Conservation (phyloP, 2,113 vertebrate genomes). For the Bambusicola thoracicus region DNA sequence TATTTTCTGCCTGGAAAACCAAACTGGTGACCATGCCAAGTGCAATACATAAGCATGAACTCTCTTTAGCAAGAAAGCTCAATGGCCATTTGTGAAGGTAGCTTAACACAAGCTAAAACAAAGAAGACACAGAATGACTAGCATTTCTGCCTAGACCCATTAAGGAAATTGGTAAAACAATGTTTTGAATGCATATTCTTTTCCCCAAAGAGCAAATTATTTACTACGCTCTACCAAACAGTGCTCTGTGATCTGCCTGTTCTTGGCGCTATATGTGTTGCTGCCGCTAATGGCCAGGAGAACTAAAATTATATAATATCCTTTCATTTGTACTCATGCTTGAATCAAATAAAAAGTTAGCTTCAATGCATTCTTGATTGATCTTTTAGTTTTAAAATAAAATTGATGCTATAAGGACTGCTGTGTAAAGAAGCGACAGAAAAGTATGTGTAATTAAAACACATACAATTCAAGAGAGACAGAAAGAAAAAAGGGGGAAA, state of each 20-base stretch:
- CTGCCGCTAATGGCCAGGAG: not conserved
- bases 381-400: not conserved
- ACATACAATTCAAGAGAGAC: not conserved
- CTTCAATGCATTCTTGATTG: not conserved
- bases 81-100: not conserved
- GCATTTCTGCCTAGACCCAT: not conserved
- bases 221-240: not conserved
- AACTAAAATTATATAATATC: not conserved
- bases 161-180: not conserved
- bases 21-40: not conserved
- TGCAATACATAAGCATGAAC: not conserved
- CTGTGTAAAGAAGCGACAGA: not conserved
- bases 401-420: not conserved
- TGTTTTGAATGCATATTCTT: not conserved
- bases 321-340: not conserved
- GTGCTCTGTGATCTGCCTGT: not conserved
- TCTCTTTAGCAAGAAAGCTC: not conserved
- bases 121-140: not conserved
- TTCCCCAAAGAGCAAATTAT: not conserved
- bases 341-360: not conserved
- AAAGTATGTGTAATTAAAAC: not conserved
- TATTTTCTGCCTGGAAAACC: slow-evolving; percentile 13
- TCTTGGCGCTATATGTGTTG: not conserved
- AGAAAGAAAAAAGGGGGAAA: not conserved
- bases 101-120: not conserved